phyloP scores from a whole-genome alignment of 2,888 invertebrate species.

The Rhogogaster chlorosoma region DNA sequence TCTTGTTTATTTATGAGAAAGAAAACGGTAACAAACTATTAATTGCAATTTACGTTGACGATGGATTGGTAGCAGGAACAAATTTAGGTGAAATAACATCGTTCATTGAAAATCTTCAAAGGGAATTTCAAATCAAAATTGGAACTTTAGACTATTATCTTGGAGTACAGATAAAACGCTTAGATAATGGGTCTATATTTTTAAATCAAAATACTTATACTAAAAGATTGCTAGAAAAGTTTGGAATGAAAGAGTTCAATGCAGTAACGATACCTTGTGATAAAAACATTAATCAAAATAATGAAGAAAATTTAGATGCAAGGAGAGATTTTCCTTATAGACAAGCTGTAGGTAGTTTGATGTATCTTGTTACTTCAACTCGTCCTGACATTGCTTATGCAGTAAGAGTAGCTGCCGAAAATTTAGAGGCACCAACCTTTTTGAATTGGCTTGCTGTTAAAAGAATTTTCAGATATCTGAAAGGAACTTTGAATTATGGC shows the following conservation, averaged over 20 bases:
- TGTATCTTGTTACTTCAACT: slow-evolving; percentile 14
- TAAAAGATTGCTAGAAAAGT: slow-evolving; percentile 3
- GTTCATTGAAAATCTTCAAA: not conserved
- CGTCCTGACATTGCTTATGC: slow-evolving; percentile 28
- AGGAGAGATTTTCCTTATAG: slow-evolving; percentile 8
- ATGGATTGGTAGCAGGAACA: slow-evolving; percentile 53
- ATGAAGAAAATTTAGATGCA: not conserved
- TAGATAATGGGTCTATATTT: not conserved
- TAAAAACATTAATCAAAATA: not conserved
- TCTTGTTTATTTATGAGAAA: slow-evolving; percentile 14
- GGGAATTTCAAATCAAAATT: slow-evolving; percentile 1
- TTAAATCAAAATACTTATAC: not conserved
- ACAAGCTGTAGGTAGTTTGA: slow-evolving; percentile 23
- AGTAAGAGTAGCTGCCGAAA: not conserved
- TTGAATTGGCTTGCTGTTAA: slow-evolving; percentile 15
- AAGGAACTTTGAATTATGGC: slow-evolving; percentile 14
- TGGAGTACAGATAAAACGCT: slow-evolving; percentile 2
- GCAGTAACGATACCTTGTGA: slow-evolving; percentile 27
- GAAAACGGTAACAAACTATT: not conserved
- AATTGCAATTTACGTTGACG: slow-evolving; percentile 57
- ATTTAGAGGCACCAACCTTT: not conserved
- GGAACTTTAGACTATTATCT: not conserved
- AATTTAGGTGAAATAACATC: not conserved
- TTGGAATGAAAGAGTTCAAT: slow-evolving; percentile 6
- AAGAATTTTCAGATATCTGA: slow-evolving; percentile 26